Percentiles rank a stretch among this genome's conserved stretches.
phyloP scores from a whole-genome alignment of 2,888 invertebrate species.

The Empis stercorea region DNA sequence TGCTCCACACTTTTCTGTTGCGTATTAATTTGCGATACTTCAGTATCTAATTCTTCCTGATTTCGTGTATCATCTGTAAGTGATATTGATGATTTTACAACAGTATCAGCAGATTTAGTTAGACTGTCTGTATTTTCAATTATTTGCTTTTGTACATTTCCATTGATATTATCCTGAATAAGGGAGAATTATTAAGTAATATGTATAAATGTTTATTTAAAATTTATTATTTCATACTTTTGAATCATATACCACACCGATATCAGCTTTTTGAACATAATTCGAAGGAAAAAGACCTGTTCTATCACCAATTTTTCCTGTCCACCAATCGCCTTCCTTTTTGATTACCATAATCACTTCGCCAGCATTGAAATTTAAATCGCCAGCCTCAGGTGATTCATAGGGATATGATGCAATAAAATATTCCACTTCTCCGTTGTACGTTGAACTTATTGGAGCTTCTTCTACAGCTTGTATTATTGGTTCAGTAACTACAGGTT shows the following conservation, averaged over 20 bases:
- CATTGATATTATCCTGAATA: slow-evolving; percentile 16
- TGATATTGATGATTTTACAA: slow-evolving; percentile 3
- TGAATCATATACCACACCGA: slow-evolving; percentile 19
- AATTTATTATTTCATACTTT: background rate
- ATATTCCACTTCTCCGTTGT: slow-evolving; percentile 48
- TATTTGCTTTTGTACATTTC: background rate
- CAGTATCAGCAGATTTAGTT: slow-evolving; percentile 9
- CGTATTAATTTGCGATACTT: slow-evolving; percentile 37
- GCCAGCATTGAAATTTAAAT: slow-evolving; percentile 75
- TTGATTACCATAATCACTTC: slow-evolving; percentile 79
- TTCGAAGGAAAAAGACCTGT: slow-evolving; percentile 95
- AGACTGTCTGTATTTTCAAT: background rate
- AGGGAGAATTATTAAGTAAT: background rate
- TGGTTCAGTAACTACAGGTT: slow-evolving; percentile 15
- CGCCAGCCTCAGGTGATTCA: slow-evolving; percentile 76
- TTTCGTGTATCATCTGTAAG: slow-evolving; percentile 28
- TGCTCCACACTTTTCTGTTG: slow-evolving; percentile 30
- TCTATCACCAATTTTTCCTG: slow-evolving; percentile 68
- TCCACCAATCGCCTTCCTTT: slow-evolving; percentile 98
- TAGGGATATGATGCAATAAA: slow-evolving; percentile 86
- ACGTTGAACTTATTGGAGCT: slow-evolving; percentile 18
- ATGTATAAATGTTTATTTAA: background rate
- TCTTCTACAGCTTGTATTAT: slow-evolving; percentile 13
- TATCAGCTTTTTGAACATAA: slow-evolving; percentile 70
- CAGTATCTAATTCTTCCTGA: slow-evolving; percentile 35